Evolutionary conservation across 2,888 invertebrate species (phyloP).

Genomic region (Chironomus riparius): DNA sequence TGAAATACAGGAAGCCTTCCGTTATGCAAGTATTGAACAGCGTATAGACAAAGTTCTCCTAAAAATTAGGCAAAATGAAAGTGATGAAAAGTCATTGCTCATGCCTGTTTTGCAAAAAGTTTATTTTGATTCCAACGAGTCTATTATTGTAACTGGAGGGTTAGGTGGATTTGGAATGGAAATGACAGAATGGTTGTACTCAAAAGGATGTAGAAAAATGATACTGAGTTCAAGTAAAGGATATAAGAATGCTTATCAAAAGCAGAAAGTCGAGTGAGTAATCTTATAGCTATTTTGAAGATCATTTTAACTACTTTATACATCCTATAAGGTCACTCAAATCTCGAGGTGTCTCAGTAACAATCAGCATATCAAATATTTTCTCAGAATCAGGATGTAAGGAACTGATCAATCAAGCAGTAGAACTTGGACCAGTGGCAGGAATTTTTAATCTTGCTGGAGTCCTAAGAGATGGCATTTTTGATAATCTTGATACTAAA

Average conservation of each 20-base stretch:
- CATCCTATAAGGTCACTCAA: constrained; percentile 51
- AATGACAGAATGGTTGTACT: constrained; percentile 73
- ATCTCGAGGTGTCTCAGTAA: constrained; percentile 52
- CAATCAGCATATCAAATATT: constrained; percentile 61
- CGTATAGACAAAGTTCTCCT: constrained; percentile 18
- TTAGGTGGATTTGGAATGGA: constrained; percentile 90
- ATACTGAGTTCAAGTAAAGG: constrained; percentile 74
- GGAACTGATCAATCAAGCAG: constrained; percentile 52
- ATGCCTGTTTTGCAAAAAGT: neutral
- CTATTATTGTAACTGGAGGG: constrained; percentile 61
- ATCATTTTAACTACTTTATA: neutral
- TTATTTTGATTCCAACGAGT: neutral
- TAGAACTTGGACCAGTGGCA: constrained; percentile 55
- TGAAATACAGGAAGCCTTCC: constrained; percentile 14
- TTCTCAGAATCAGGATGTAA: constrained; percentile 60
- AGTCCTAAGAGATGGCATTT: constrained; percentile 57
- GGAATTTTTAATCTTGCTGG: constrained; percentile 80
- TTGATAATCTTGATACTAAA: constrained; percentile 64
- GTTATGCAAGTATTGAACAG: neutral
- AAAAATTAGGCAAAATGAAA: neutral
- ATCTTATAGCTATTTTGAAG: too few species aligned
- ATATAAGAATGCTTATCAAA: constrained; percentile 39
- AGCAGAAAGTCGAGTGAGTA: neutral
- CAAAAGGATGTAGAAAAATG: constrained; percentile 69
- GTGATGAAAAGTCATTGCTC: neutral